Evolutionary conservation across 2,113 vertebrate species (phyloP).

Genomic region (Tupaia tana): DNA sequence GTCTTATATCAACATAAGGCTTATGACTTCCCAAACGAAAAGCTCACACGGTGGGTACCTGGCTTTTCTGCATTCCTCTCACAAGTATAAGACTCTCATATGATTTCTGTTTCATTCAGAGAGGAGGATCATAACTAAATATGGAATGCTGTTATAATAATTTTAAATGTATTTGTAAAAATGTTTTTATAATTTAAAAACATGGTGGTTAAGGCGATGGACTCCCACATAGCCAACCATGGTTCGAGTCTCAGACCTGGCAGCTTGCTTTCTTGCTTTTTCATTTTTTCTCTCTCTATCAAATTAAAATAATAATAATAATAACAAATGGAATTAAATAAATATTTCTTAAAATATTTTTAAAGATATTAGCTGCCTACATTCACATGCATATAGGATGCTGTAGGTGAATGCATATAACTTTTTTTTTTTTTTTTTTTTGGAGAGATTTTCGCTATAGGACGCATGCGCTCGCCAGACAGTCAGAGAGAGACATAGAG

Average conservation of each 20-base stretch:
- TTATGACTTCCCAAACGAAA: neutral
- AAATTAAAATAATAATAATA: too few species aligned
- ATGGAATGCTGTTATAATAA: neutral
- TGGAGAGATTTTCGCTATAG: too few species aligned
- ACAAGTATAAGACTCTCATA: neutral
- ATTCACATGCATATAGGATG: neutral
- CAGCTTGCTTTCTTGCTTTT: too few species aligned
- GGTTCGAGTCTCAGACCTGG: too few species aligned
- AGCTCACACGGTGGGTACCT: neutral
- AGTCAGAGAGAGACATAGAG: too few species aligned
- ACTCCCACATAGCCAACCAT: too few species aligned
- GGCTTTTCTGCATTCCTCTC: neutral
- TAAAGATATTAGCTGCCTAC: neutral
- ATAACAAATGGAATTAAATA: too few species aligned
- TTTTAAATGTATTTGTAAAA: slow-evolving; percentile 27
- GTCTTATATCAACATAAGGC: neutral
- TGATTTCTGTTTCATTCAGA: slow-evolving; percentile 4
- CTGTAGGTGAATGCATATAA: neutral
- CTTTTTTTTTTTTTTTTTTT: too few species aligned
- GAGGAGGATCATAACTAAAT: neutral
- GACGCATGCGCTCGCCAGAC: too few species aligned
- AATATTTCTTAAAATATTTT: neutral
- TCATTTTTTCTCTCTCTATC: too few species aligned
- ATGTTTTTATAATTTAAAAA: slow-evolving; percentile 2
- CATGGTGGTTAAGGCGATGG: neutral